phyloP scores from a whole-genome alignment of 92 coral and sea anemone species.

The Bergia puertoricense region DNA sequence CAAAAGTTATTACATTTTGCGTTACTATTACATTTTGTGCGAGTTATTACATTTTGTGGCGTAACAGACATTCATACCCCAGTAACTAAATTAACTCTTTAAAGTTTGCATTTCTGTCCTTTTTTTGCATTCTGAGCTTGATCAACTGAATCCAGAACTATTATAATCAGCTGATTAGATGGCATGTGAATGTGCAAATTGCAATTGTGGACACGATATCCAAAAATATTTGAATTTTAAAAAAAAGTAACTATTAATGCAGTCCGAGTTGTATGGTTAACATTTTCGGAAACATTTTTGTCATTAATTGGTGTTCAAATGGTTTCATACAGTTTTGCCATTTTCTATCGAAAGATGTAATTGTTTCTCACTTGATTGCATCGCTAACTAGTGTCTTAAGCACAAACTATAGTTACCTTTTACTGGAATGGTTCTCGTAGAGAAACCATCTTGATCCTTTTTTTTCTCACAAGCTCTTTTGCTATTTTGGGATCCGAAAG shows the following conservation, averaged over 20 bases:
- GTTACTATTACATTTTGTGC: no score
- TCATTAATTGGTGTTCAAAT: not conserved
- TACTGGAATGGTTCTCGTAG: conserved; percentile 10
- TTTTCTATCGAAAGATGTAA: not conserved
- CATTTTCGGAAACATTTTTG: not conserved
- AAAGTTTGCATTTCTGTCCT: no score
- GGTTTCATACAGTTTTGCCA: not conserved
- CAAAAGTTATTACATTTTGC: no score
- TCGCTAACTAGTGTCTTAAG: not conserved
- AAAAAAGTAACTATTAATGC: not conserved
- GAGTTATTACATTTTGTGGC: no score
- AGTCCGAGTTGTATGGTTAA: not conserved
- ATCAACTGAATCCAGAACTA: not conserved
- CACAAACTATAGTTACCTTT: conserved; percentile 7
- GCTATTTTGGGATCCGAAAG: not conserved
- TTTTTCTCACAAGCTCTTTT: conserved; percentile 12
- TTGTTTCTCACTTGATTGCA: not conserved
- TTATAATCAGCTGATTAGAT: not conserved
- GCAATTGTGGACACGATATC: not conserved
- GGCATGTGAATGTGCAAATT: not conserved
- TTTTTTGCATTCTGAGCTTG: no score
- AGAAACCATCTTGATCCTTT: conserved; percentile 15
- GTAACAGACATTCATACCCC: no score
- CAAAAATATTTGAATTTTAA: no score
- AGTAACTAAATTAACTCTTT: no score